Evolutionary conservation across 2,888 invertebrate species (phyloP).

Genomic region (Ophioninae sp.): DNA sequence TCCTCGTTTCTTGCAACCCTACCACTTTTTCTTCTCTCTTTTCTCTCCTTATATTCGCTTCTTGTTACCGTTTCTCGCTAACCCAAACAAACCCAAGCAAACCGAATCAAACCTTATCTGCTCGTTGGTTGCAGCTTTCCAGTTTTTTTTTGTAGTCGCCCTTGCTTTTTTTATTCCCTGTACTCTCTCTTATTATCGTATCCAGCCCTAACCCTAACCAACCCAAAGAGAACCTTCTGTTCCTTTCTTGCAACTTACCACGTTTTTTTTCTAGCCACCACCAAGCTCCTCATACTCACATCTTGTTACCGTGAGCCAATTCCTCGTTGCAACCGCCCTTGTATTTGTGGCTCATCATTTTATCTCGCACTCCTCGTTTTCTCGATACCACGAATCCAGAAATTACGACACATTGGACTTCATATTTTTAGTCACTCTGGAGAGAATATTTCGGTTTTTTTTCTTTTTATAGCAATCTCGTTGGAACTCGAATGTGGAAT

Average conservation of each 20-base stretch:
- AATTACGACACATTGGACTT: too few relatives aligned
- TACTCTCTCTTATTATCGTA: slow-evolving; percentile 27
- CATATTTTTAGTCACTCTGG: too few relatives aligned
- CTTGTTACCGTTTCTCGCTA: slow-evolving; percentile 25
- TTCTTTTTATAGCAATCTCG: too few relatives aligned
- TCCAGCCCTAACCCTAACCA: background rate
- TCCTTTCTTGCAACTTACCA: background rate
- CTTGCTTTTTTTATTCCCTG: slow-evolving; percentile 8
- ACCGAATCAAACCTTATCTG: background rate
- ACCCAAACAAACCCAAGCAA: background rate
- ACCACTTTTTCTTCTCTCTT: slow-evolving; percentile 20
- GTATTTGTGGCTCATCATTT: too few relatives aligned
- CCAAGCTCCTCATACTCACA: background rate
- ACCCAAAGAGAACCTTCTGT: background rate
- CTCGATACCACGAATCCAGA: too few relatives aligned
- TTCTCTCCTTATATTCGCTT: slow-evolving; percentile 26
- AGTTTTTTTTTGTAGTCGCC: too few relatives aligned
- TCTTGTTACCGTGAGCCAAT: background rate
- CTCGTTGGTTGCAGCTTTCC: background rate
- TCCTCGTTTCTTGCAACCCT: slow-evolving; percentile 24
- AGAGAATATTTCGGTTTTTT: too few relatives aligned
- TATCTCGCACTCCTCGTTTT: too few relatives aligned
- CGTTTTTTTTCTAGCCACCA: background rate
- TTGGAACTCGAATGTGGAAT: too few relatives aligned
- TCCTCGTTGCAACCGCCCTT: too few relatives aligned